A percentile compares a stretch with the other conserved stretches of the same genome.
phyloP scores from a whole-genome alignment of 1,140 invertebrate species.

The Spodoptera frugiperda region DNA sequence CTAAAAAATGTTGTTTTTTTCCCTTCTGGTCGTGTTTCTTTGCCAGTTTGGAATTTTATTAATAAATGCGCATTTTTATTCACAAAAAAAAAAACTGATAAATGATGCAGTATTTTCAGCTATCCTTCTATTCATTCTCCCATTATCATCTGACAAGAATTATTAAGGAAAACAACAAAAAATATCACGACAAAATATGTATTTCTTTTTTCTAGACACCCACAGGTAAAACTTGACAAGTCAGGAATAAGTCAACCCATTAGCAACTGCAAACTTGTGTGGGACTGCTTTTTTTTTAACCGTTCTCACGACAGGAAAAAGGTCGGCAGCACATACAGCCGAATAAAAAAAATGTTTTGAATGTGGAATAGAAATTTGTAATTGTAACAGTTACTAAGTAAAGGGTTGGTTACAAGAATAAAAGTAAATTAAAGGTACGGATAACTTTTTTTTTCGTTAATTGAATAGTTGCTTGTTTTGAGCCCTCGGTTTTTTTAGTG shows the following conservation, averaged over 20 bases:
- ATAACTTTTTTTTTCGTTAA: conserved; percentile 44
- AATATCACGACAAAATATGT: background rate
- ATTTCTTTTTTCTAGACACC: conserved; percentile 12
- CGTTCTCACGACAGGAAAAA: conserved; percentile 50
- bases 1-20: background rate
- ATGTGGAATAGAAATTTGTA: conserved; percentile 42
- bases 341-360: conserved; percentile 41
- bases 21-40: too few species aligned
- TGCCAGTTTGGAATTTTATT: background rate
- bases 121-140: conserved; percentile 6
- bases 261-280: conserved; percentile 25
- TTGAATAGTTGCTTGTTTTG: conserved; percentile 1
- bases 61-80: background rate
- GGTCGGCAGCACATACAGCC: background rate
- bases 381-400: conserved; percentile 26
- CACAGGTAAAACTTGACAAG: conserved; percentile 21
- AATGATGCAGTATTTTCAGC: conserved; percentile 9
- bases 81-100: background rate
- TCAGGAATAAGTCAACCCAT: conserved; percentile 44
- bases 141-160: background rate
- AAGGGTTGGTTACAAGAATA: conserved; percentile 45
- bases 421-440: conserved; percentile 52
- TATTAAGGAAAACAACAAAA: background rate
- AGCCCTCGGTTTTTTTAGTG: background rate
- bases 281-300: conserved; percentile 34